phyloP scores from a whole-genome alignment of 2,113 vertebrate genomes.

The Sceloporus tristichus region DNA sequence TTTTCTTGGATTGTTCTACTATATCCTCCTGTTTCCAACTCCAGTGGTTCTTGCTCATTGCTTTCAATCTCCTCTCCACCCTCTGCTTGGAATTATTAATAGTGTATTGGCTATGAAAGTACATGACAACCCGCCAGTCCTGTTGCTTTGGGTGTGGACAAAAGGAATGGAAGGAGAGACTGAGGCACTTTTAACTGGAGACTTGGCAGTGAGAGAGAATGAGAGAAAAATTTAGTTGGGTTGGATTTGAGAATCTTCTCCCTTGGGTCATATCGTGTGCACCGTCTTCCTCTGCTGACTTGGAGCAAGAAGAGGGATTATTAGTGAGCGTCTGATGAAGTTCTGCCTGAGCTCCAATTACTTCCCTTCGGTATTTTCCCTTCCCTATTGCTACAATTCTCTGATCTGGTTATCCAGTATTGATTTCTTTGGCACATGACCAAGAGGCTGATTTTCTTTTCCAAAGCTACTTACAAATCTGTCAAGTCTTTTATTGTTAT shows the following conservation, averaged over 20 bases:
- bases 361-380: conserved; percentile 18
- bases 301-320: background rate
- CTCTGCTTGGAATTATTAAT: background rate
- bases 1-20: background rate
- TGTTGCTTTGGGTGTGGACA: background rate
- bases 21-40: background rate
- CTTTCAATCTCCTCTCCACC: background rate
- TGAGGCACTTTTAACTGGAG: background rate
- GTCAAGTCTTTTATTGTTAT: background rate
- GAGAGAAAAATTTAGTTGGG: background rate
- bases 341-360: background rate
- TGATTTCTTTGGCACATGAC: background rate
- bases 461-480: conserved; percentile 14
- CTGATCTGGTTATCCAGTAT: conserved; percentile 16
- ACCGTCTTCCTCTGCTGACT: background rate
- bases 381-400: background rate
- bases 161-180: background rate
- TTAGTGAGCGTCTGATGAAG: background rate
- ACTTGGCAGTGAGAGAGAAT: background rate
- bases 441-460: conserved; percentile 3
- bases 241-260: conserved; percentile 25
- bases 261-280: conserved; percentile 4
- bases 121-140: background rate
- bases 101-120: background rate
- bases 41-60: background rate